Evolutionary conservation across 1,140 invertebrate genomes (phyloP), one percentile per base, ranked within the genome.

Genomic region (Aethina tumida): DNA sequence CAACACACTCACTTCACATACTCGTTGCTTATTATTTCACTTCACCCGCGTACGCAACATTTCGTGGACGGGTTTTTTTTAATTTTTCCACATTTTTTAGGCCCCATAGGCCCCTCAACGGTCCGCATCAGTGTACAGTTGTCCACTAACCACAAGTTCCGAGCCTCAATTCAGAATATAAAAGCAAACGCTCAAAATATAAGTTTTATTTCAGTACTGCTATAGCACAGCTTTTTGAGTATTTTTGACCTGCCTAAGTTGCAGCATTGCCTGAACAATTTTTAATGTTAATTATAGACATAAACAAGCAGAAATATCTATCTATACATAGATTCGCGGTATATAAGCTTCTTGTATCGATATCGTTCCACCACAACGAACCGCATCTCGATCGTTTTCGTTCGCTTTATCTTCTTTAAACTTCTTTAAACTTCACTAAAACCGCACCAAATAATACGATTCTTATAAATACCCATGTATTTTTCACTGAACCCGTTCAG

Each of bases 271-370:
- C 53, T 47, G 50, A 57, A 58, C 54, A 57, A 60, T 57, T 60
- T 58, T 60, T 60, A 60, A 58, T 58, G 54, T 60, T 60, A 60
- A 60, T 58, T 58, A 58, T 60, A 60, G 56, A 60, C 56, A 60
- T 60, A 60, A 60, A 60, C 58, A 60, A 58, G 57, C 58, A 50
- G 47, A 60, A 60, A 60, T 60, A 59, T 59, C 56, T 55, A 52
- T 59, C 54, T 56, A 59, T 59, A 59, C 53, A 58, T 58, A 58
- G 56, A 58, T 54, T 50, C 54, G 43, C 52, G 50, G 42, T 47
- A 47, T 47, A 35, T 20, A 35, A 20, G 25, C 32, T 35, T 12
- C 19, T 8, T 26, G 17, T 1, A 14, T 35, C 21, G 22, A 22
- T 10, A 13, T 4, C 29, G 29, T n/a, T 14, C 16, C 13, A 18